Percentiles rank a stretch among this genome's conserved stretches.
Conservation (phyloP, 92 coral and sea anemone genomes). For the Porites cylindrica region DNA sequence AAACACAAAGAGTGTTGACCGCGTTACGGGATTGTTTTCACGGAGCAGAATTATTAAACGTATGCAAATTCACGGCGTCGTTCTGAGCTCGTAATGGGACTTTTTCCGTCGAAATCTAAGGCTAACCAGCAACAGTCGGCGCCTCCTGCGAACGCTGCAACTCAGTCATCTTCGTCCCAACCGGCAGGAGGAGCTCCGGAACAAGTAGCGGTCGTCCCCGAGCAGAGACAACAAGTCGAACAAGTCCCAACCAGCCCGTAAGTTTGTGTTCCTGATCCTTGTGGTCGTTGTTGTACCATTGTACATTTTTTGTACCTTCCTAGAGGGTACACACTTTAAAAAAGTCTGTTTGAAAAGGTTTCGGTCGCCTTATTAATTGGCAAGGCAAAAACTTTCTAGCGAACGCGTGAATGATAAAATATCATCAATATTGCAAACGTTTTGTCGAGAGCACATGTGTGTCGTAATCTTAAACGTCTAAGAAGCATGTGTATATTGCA, state of each 20-base stretch:
- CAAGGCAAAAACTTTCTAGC: too few species aligned
- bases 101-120: conserved; percentile 40
- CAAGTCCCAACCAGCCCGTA: neutral
- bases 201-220: too few species aligned
- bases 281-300: too few species aligned
- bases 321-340: too few species aligned
- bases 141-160: neutral
- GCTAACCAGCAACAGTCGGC: neutral
- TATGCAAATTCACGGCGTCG: conserved; percentile 34
- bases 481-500: neutral
- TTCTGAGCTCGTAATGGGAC: conserved; percentile 23
- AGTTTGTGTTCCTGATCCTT: neutral
- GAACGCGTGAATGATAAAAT: too few species aligned
- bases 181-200: neutral
- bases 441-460: too few species aligned
- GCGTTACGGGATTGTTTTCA: conserved; percentile 1
- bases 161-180: neutral
- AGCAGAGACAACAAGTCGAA: neutral
- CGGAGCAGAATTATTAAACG: neutral
- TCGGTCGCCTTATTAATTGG: too few species aligned
- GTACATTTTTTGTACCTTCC: too few species aligned
- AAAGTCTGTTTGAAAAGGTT: too few species aligned
- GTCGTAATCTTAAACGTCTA: too few species aligned
- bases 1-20: neutral
- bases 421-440: too few species aligned